A percentile compares a stretch with the other conserved stretches of the same genome.
These are phyloP conservation scores for Lepus timidus DNA, from an alignment of 2,113 vertebrate genomes.

Conservation along the genomic window DNA sequence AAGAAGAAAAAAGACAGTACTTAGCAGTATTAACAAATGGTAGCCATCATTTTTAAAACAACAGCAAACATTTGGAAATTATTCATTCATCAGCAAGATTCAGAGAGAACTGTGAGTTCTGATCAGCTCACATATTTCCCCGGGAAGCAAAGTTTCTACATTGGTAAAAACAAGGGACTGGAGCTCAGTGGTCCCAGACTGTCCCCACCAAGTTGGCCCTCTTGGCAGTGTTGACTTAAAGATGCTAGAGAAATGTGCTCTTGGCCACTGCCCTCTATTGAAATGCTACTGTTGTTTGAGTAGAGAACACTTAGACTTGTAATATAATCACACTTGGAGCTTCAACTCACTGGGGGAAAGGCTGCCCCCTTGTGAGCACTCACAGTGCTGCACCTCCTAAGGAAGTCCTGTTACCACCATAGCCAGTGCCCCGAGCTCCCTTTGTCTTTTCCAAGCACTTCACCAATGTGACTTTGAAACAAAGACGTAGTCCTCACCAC, in stretches of 20 bases:
- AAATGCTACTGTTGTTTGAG: not conserved
- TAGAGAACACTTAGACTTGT: not conserved
- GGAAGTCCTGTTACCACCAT: not conserved
- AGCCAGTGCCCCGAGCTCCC: not conserved
- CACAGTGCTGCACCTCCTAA: not conserved
- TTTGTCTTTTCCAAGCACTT: not conserved
- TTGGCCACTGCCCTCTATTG: conserved; percentile 35
- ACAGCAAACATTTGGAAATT: not conserved
- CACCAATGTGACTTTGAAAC: not conserved
- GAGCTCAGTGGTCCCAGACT: not conserved
- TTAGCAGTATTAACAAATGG: not conserved
- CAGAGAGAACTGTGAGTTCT: not conserved
- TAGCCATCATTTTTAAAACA: not conserved
- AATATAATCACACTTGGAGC: not conserved
- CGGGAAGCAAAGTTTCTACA: not conserved
- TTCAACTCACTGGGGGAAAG: not conserved
- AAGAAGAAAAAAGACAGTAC: too few species aligned
- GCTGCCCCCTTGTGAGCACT: not conserved
- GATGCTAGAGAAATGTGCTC: not conserved
- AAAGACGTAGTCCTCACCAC: not conserved
- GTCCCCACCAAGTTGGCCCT: too few species aligned
- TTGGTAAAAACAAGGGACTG: not conserved
- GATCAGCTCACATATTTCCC: not conserved
- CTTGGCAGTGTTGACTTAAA: not conserved
- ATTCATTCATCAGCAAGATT: not conserved